These are phyloP conservation scores for Catostomus latipinnis DNA, from an alignment of 2,797 vertebrate species.

Conservation along the genomic window DNA sequence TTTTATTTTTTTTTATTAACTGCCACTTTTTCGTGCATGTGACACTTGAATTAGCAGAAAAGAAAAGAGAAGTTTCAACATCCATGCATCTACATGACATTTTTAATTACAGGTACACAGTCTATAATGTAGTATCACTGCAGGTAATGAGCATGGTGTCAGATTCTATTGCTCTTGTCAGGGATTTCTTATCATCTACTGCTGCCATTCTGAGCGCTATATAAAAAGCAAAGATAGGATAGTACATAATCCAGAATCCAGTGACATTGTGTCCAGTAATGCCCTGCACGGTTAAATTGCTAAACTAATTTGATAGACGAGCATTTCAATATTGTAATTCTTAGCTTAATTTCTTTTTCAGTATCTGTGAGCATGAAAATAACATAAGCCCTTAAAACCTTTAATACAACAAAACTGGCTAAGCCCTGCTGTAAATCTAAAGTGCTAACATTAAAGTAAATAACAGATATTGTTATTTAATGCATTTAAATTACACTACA, in stretches of 20 bases:
- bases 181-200: conserved; percentile 9
- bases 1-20: no score
- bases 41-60: not conserved
- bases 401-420: conserved; percentile 42
- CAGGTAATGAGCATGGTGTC: conserved; percentile 72
- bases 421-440: conserved; percentile 42
- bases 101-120: conserved; percentile 73
- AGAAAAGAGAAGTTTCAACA: conserved; percentile 3
- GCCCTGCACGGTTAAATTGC: conserved; percentile 14
- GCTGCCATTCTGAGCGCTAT: not conserved
- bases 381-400: conserved; percentile 42
- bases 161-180: conserved; percentile 45
- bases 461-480: conserved; percentile 45
- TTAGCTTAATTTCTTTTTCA: conserved; percentile 37
- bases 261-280: conserved; percentile 9
- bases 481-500: conserved; percentile 40
- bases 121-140: conserved; percentile 67
- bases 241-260: not conserved
- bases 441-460: conserved; percentile 39
- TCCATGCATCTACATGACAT: conserved; percentile 62
- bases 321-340: conserved; percentile 33
- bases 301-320: conserved; percentile 35
- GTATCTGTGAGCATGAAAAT: conserved; percentile 42
- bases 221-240: conserved; percentile 5
- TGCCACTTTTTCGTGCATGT: not conserved